Evolutionary conservation across 2,113 vertebrate genomes (phyloP).

Genomic region (Hystrix cristata): DNA sequence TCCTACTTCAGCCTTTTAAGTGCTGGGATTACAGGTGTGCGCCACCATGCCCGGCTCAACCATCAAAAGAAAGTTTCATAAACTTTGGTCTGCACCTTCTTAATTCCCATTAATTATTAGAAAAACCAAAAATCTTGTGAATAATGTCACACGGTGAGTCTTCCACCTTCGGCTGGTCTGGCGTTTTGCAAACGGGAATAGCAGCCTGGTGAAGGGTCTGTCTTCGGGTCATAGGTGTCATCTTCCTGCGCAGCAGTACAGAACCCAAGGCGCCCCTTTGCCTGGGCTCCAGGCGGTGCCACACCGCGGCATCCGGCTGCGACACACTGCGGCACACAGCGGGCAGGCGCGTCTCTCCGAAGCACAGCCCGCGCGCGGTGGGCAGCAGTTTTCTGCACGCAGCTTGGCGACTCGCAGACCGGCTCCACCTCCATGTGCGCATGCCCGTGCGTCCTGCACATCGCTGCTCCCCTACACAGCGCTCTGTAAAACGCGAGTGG

Average conservation of each 20-base stretch:
- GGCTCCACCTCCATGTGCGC: no score
- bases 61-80: neutral
- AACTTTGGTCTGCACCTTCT: neutral
- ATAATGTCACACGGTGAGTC: neutral
- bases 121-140: neutral
- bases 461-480: neutral
- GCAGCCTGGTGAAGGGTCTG: neutral
- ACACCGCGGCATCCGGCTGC: no score
- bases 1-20: neutral
- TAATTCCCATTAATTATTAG: neutral
- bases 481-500: neutral
- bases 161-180: neutral
- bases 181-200: neutral
- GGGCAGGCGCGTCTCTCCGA: rapidly evolving
- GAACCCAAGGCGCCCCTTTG: no score
- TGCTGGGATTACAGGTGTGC: neutral
- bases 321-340: neutral
- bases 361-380: neutral
- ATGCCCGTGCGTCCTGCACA: neutral
- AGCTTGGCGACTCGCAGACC: neutral
- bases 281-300: no score
- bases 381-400: neutral
- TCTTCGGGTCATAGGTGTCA: neutral
- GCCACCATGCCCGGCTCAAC: neutral
- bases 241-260: neutral